phyloP scores from a whole-genome alignment of 2,797 vertebrate genomes.

The Helostoma temminkii region DNA sequence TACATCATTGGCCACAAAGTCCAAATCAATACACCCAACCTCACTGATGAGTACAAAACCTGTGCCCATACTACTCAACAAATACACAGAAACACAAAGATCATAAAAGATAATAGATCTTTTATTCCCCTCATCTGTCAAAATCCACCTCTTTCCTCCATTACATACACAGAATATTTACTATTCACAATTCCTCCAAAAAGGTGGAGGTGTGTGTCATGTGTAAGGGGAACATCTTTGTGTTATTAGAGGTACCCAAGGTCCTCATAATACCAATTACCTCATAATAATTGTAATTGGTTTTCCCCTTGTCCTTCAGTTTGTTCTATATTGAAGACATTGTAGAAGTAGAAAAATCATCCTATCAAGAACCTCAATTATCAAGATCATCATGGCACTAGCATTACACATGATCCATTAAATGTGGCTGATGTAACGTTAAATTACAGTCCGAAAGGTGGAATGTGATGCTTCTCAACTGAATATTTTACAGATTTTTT shows the following conservation, averaged over 20 bases:
- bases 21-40: neutral
- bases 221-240: constrained; percentile 6
- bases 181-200: constrained; percentile 28
- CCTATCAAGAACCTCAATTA: constrained; percentile 16
- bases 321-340: constrained; percentile 27
- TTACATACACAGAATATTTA: constrained; percentile 22
- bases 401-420: neutral
- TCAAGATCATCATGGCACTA: neutral
- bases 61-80: neutral
- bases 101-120: neutral
- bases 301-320: constrained; percentile 38
- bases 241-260: constrained; percentile 6
- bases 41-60: constrained; percentile 6
- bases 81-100: constrained; percentile 10
- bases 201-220: constrained; percentile 17
- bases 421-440: neutral
- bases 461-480: neutral
- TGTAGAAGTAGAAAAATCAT: neutral
- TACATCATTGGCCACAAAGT: constrained; percentile 9
- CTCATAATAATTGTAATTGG: constrained; percentile 21
- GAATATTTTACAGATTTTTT: neutral
- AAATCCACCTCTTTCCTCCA: constrained; percentile 15
- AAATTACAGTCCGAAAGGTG: neutral
- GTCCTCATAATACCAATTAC: constrained; percentile 15
- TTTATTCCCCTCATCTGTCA: constrained; percentile 13